Conservation (phyloP, 2,113 vertebrate genomes). For the Semnornis frantzii region DNA sequence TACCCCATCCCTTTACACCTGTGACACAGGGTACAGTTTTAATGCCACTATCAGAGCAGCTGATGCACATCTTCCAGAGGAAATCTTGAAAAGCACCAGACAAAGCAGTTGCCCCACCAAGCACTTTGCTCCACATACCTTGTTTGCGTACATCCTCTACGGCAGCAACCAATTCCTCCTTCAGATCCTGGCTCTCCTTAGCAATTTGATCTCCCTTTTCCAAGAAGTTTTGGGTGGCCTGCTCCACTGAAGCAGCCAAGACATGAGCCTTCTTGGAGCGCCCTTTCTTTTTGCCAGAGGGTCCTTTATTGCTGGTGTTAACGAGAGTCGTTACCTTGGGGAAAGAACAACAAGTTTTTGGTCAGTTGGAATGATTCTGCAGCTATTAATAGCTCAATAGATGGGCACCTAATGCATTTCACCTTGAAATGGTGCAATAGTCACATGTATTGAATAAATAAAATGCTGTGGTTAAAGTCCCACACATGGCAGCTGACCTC, state of each 20-base stretch:
- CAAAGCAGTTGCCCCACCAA: neutral
- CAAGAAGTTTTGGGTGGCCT: constrained; percentile 97
- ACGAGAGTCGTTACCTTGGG: constrained; percentile 94
- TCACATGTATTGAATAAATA: neutral
- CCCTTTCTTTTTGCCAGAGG: constrained; percentile 97
- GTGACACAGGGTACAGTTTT: neutral
- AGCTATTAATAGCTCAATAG: neutral
- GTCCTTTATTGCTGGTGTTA: constrained; percentile 98
- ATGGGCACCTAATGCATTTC: neutral
- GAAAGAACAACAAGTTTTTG: neutral
- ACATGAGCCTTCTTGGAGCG: constrained; percentile 99
- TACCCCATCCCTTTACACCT: no score
- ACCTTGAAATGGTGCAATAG: neutral
- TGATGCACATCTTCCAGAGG: neutral
- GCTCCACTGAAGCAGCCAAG: constrained; percentile 95
- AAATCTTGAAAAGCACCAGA: neutral
- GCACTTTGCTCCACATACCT: constrained; percentile 74
- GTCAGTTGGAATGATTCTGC: neutral
- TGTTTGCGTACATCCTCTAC: constrained; percentile 97
- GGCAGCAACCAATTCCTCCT: constrained; percentile 93
- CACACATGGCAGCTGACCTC: neutral
- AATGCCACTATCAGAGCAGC: neutral
- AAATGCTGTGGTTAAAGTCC: neutral
- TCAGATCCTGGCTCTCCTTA: constrained; percentile 97
- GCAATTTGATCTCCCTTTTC: constrained; percentile 98